These are phyloP conservation scores for Toxotes lorentzi DNA, from an alignment of 2,797 vertebrate genomes.

Conservation along the genomic window DNA sequence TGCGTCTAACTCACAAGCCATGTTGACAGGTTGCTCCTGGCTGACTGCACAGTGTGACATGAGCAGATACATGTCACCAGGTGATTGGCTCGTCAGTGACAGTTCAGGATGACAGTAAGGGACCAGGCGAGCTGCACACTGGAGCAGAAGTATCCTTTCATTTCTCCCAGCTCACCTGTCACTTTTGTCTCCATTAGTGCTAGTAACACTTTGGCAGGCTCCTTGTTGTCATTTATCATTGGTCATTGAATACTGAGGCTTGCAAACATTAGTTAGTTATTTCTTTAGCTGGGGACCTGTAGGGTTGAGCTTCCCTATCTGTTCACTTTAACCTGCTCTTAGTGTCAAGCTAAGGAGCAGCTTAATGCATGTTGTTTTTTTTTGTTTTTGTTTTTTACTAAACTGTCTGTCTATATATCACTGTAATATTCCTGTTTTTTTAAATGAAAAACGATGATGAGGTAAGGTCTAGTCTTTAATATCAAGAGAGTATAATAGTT, in stretches of 20 bases:
- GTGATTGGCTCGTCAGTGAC: conserved; percentile 47
- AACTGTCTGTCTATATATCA: no score
- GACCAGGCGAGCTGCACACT: conserved; percentile 26
- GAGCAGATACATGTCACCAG: conserved; percentile 39
- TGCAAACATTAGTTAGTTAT: conserved; percentile 6
- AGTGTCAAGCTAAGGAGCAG: no score
- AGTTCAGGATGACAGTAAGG: conserved; percentile 52
- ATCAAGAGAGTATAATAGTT: not conserved
- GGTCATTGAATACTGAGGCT: not conserved
- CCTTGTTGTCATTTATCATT: conserved; percentile 25
- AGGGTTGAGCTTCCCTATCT: no score
- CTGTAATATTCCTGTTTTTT: no score
- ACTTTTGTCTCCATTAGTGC: conserved; percentile 40
- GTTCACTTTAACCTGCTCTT: no score
- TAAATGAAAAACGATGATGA: not conserved
- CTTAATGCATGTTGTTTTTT: no score
- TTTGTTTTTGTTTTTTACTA: not conserved
- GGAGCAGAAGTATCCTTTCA: conserved; percentile 45
- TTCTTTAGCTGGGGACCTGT: not conserved
- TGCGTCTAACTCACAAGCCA: conserved; percentile 2
- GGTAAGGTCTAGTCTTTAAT: not conserved
- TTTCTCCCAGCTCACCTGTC: conserved; percentile 52
- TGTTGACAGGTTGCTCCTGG: conserved; percentile 40
- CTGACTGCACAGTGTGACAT: conserved; percentile 31
- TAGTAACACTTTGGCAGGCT: conserved; percentile 19